phyloP scores from a whole-genome alignment of 2,113 vertebrate species.

The Ptilonorhynchus violaceus region DNA sequence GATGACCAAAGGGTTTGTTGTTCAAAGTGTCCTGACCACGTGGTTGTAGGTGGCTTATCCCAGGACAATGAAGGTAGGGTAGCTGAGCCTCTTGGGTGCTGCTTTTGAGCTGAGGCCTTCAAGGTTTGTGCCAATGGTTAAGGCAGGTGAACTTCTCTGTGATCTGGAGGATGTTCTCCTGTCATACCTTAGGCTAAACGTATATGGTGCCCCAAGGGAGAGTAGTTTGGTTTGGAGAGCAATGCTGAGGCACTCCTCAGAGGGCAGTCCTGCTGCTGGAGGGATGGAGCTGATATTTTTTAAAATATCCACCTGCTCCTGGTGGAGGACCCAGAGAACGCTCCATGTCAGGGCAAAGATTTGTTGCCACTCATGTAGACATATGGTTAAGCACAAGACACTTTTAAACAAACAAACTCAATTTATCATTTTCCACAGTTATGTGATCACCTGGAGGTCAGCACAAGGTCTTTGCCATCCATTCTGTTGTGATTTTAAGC shows the following conservation, averaged over 20 bases:
- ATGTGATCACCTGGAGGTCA: not conserved
- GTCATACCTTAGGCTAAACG: not conserved
- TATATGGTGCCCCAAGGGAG: not conserved
- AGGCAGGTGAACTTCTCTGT: not conserved
- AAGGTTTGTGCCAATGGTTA: not conserved
- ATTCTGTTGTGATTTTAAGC: not conserved
- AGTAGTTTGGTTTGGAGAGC: not conserved
- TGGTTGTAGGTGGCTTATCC: not conserved
- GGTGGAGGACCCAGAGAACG: not conserved
- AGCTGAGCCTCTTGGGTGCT: not conserved
- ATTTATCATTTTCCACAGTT: not conserved
- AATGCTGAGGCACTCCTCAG: not conserved
- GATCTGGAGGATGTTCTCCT: not conserved
- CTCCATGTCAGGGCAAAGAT: not conserved
- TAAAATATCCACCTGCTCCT: no score
- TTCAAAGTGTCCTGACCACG: rapidly evolving
- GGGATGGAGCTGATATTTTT: no score
- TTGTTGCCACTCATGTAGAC: not conserved
- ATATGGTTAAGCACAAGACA: not conserved
- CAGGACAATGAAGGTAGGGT: not conserved
- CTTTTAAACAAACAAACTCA: not conserved
- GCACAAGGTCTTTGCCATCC: not conserved
- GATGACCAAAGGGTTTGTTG: not conserved
- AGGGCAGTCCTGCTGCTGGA: not conserved
- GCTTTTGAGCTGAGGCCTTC: not conserved